Evolutionary conservation across 1,140 invertebrate genomes (phyloP).

Genomic region (Frieseomelitta varia): DNA sequence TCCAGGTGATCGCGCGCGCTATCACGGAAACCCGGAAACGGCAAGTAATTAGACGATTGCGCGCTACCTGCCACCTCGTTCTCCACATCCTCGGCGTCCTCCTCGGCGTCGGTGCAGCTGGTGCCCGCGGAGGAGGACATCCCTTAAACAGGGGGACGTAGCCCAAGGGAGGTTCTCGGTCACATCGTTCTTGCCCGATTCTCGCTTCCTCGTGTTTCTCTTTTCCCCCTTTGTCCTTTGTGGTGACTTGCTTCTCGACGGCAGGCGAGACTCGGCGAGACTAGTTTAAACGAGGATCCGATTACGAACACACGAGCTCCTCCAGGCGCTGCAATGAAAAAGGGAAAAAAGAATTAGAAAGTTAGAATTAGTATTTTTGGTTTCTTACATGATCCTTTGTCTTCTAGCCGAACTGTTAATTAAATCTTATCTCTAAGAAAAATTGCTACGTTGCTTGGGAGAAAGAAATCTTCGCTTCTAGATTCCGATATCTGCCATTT

Average conservation of each 20-base stretch:
- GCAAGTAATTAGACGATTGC: slow-evolving; percentile 59
- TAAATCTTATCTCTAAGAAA: no score
- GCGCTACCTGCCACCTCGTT: slow-evolving; percentile 69
- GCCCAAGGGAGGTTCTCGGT: slow-evolving; percentile 26
- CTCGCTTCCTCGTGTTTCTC: no score
- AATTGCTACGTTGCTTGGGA: no score
- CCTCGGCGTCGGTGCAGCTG: slow-evolving; percentile 73
- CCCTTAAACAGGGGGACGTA: slow-evolving; percentile 49
- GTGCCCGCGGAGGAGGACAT: slow-evolving; percentile 74
- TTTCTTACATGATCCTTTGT: no score
- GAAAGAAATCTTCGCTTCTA: no score
- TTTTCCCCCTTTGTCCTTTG: no score
- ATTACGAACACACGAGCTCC: no score
- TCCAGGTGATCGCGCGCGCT: slow-evolving; percentile 73
- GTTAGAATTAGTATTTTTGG: not conserved
- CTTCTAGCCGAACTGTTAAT: no score
- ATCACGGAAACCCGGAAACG: slow-evolving; percentile 52
- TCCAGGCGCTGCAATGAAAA: not conserved
- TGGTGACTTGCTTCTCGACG: not conserved
- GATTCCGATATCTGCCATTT: no score
- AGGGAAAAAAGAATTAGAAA: no score
- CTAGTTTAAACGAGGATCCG: no score
- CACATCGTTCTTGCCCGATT: slow-evolving; percentile 56
- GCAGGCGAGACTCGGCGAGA: not conserved
- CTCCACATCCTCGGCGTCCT: slow-evolving; percentile 81